Percentiles rank a stretch among this genome's conserved stretches.
Conservation (phyloP, 2,888 invertebrate species). For the Andrena marginata region DNA sequence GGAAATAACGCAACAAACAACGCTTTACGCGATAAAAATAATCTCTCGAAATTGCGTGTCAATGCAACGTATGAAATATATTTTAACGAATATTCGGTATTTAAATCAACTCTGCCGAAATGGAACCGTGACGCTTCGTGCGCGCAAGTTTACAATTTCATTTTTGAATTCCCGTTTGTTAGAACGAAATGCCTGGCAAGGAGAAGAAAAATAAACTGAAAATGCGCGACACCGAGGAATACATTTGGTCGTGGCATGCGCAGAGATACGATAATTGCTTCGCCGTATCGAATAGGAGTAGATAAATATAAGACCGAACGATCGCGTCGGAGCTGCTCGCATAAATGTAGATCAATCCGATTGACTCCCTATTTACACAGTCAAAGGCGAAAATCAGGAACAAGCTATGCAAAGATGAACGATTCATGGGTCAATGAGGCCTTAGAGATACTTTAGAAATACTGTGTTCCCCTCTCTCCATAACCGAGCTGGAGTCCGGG, state of each 20-base stretch:
- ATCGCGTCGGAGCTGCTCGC: not conserved
- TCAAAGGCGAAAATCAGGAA: constrained; percentile 64
- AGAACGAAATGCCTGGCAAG: not conserved
- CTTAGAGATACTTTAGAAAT: constrained; percentile 74
- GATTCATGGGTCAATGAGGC: constrained; percentile 76
- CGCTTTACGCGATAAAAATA: constrained; percentile 11
- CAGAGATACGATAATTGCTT: not conserved
- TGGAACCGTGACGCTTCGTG: not conserved
- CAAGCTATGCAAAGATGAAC: constrained; percentile 68
- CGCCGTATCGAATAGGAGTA: not conserved
- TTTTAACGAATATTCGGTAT: constrained; percentile 11
- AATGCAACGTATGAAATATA: not conserved
- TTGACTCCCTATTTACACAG: constrained; percentile 48
- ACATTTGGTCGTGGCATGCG: constrained; percentile 15
- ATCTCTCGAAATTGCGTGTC: not conserved
- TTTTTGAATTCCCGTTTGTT: constrained; percentile 8
- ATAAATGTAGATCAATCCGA: constrained; percentile 43
- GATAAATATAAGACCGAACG: constrained; percentile 11
- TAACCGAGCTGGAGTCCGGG: constrained; percentile 70
- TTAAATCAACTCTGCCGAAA: not conserved
- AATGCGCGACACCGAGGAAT: not conserved
- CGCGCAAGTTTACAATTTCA: constrained; percentile 13
- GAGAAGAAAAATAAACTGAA: not conserved
- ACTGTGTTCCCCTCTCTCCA: constrained; percentile 50
- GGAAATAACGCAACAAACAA: constrained; percentile 29